Conservation (phyloP, 2,113 vertebrate genomes). For the Periophthalmus modestus region DNA sequence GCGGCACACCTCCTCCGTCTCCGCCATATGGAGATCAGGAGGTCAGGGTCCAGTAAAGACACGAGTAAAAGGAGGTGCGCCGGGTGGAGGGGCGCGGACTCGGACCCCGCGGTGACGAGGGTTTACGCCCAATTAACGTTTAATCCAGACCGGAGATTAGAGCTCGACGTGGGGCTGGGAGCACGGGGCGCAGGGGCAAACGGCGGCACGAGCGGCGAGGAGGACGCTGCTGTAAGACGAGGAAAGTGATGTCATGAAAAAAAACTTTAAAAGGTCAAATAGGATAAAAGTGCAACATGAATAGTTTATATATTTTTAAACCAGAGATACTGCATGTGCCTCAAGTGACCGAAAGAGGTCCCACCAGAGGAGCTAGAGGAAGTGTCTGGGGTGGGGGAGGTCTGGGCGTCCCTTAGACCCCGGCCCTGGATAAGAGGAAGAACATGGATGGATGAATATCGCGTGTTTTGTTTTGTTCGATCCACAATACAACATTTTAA, state of each 20-base stretch:
- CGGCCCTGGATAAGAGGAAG: too few relatives aligned
- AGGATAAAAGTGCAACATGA: too few relatives aligned
- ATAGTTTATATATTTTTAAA: too few relatives aligned
- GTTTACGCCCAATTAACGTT: constrained; percentile 73
- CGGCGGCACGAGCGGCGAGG: constrained; percentile 42
- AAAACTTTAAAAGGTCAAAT: too few relatives aligned
- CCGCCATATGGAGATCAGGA: constrained; percentile 26
- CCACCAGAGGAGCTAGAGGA: too few relatives aligned
- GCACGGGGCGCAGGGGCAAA: constrained; percentile 26
- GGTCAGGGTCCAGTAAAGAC: constrained; percentile 47
- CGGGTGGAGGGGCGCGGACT: constrained; percentile 53
- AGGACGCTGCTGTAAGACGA: background rate
- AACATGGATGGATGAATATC: too few relatives aligned
- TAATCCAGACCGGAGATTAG: constrained; percentile 70
- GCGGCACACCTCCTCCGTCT: constrained; percentile 33
- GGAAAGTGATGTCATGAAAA: background rate
- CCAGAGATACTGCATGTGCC: too few relatives aligned
- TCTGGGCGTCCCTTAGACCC: too few relatives aligned
- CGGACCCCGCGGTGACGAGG: constrained; percentile 53
- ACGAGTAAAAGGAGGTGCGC: constrained; percentile 52
- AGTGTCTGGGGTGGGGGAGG: too few relatives aligned
- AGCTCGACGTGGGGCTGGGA: constrained; percentile 41
- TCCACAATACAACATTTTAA: too few relatives aligned
- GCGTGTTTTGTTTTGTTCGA: too few relatives aligned
- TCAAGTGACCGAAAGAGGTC: too few relatives aligned